Base-by-base conservation (phyloP, 2,888 invertebrate species). In the Gymnosoma rotundatum region DNA sequence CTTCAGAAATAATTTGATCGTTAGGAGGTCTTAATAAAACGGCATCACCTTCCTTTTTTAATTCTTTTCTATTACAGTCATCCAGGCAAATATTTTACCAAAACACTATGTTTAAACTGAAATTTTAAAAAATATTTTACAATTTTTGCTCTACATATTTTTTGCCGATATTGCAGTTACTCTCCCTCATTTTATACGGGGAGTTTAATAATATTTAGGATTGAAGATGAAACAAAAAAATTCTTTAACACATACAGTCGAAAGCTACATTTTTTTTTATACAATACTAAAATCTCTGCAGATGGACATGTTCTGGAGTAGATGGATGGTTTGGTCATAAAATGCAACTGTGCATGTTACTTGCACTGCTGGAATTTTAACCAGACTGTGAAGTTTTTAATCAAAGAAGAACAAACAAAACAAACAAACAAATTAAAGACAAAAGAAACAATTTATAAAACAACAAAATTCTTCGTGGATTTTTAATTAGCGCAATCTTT, bases 401-500 rank as follows among this genome's bases (percentile, higher is more conserved):
- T 42, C n/a, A 45, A 32, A 36, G 50, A 75, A 50, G 48, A 38
- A 38, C 32, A 25, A 66, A 50, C 45, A 16, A 58, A 56, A 60
- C 38, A 8, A 42, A 32, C 25, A 32, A 32, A 32, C 32, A 32
- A 32, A 56, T 21, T 48, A 75, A 81, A 70, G 52, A 63, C 74
- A 76, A 72, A 78, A 64, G n/a, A 50, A 74, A 74, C 75, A 75
- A 75, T 74, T 74, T 80, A 70, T 48, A 72, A 83, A 69, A 64
- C 66, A 72, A 74, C 67, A 83, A 70, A 78, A 76, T 66, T 67
- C 75, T 79, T 89, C 88, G 88, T 90, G 88, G 90, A 89, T 91
- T 92, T 91, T 91, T 91, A 91, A 91, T 91, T 92, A 91, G 91
- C 91, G 92, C 91, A 88, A 89, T 87, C 89, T 91, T 89, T 91